These are phyloP conservation scores for Labrus mixtus DNA, from an alignment of 2,113 vertebrate genomes.

Conservation along the genomic window DNA sequence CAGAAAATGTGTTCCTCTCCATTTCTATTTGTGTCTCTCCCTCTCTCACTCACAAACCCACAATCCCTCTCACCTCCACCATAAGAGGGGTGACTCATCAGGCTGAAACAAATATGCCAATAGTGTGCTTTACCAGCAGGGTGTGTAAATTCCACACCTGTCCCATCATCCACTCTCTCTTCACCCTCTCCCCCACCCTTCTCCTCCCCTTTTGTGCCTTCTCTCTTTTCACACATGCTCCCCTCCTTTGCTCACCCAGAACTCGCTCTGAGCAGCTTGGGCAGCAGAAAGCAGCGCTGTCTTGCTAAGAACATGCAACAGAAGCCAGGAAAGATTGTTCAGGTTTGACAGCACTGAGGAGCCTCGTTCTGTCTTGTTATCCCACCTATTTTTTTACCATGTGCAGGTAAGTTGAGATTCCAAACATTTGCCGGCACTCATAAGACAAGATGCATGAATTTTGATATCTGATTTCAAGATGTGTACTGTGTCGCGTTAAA, in stretches of 20 bases:
- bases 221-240: conserved; percentile 66
- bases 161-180: conserved; percentile 62
- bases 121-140: conserved; percentile 49
- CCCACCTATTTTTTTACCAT: neutral
- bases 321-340: conserved; percentile 21
- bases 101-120: conserved; percentile 54
- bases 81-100: conserved; percentile 63
- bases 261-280: conserved; percentile 59
- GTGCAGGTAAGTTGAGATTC: conserved; percentile 52
- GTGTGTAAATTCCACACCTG: conserved; percentile 80
- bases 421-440: conserved; percentile 20
- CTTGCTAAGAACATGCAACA: conserved; percentile 64
- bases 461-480: neutral
- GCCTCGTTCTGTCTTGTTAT: conserved; percentile 7
- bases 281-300: conserved; percentile 47
- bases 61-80: conserved; percentile 38
- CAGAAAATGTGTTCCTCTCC: neutral
- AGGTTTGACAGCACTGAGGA: conserved; percentile 1
- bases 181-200: conserved; percentile 5
- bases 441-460: neutral
- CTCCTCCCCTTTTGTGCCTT: conserved; percentile 48
- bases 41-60: conserved; percentile 14
- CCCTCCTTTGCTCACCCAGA: conserved; percentile 47
- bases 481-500: neutral
- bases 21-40: conserved; percentile 4